A percentile compares a stretch with the other conserved stretches of the same genome.
Evolutionary conservation across 2,113 vertebrate species (phyloP).

Genomic region (Clinocottus analis): DNA sequence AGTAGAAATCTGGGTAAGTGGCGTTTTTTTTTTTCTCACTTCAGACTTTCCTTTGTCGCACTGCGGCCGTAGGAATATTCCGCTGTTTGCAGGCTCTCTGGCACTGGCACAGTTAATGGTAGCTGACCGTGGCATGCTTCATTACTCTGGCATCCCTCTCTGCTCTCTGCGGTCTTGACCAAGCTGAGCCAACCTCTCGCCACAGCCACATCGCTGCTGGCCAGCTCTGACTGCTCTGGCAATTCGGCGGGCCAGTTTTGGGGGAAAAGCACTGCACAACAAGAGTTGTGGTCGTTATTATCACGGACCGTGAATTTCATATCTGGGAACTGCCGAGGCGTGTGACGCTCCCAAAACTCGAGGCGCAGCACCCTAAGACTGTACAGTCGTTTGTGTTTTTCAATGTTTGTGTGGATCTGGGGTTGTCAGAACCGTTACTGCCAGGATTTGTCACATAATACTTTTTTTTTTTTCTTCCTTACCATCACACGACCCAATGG

Average conservation of each 20-base stretch:
- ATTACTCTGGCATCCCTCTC: conserved; percentile 88
- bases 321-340: conserved; percentile 44
- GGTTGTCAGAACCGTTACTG: conserved; percentile 32
- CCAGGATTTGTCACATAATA: conserved; percentile 2
- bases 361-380: conserved; percentile 31
- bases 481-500: background rate
- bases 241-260: conserved; percentile 44
- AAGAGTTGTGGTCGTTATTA: conserved; percentile 39
- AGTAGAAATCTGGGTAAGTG: conserved; percentile 67
- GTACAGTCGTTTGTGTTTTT: conserved; percentile 14
- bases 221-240: conserved; percentile 52
- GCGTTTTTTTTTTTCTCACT: conserved; percentile 46
- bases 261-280: conserved; percentile 34
- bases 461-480: conserved; percentile 9
- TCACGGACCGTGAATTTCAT: conserved; percentile 42
- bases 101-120: conserved; percentile 76
- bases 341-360: conserved; percentile 30
- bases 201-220: conserved; percentile 62
- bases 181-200: conserved; percentile 79
- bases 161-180: conserved; percentile 76
- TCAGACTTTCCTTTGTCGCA: conserved; percentile 68
- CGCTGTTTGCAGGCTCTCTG: conserved; percentile 58
- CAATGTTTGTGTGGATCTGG: conserved; percentile 1
- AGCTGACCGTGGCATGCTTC: conserved; percentile 86
- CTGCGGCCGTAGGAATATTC: conserved; percentile 62